Evolutionary conservation across 1,140 invertebrate genomes (phyloP), one percentile per base, ranked within the genome.

Genomic region (Aricia agestis): DNA sequence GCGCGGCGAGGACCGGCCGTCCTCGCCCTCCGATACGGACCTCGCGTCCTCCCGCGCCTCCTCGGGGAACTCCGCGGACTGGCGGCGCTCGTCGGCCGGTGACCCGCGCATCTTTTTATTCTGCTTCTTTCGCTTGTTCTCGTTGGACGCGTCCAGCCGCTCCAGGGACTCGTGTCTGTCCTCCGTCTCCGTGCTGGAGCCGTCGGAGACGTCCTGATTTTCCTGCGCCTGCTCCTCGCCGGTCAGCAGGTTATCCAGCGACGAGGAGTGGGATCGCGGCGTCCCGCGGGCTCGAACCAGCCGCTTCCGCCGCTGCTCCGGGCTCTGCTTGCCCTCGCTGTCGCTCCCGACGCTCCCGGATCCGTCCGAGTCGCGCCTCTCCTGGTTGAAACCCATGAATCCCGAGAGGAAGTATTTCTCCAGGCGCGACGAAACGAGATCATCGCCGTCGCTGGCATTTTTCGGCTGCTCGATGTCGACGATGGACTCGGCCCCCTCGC

Each of bases 391-490:
- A 4, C 96, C 96, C 90, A 97, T 95, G 78, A 97, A 97, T 11
- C 96, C 96, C 0, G 95, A 96, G 0, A 97, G 87, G 87, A 98
- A 98, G 89, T 98, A 98, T 84, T 98, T 98, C 86, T 98, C 97
- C 57, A 98, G 84, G 19, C 97, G 93, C 0, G 97, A 97, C 0
- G 96, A 96, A 67, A 96, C 96, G 63, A 97, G 79, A 36, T 97
- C 96, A n/a, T 94, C 94, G 9, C 93, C 93, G 78, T 94, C 94
- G 66, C 92, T 83, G 71, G 89, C 92, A 52, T 91, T 85, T 68
- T 92, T 90, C 3, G 89, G 86, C 76, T 92, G 88, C 72, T 94
- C 93, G 71, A 92, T 93, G 73, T 92, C 91, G 52, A 87, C 84
- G 36, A 92, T 89, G 0, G 95, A 96, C 78, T 97, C 96, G 68